phyloP scores from a whole-genome alignment of 1,140 invertebrate species.

The Parapsyche elsis region DNA sequence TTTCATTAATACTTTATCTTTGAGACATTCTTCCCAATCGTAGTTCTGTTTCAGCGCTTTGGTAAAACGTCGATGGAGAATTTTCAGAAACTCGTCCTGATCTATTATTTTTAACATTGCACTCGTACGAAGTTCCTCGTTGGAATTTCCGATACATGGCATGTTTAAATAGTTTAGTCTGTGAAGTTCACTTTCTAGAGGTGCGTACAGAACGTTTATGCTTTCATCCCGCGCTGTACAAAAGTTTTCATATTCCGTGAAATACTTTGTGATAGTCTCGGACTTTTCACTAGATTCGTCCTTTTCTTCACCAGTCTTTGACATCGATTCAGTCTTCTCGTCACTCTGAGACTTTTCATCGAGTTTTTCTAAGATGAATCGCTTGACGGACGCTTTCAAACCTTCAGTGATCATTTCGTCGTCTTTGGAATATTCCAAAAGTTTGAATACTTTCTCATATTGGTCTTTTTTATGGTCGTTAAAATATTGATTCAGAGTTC shows the following conservation, averaged over 20 bases:
- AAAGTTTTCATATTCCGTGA: background rate
- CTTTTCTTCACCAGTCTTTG: no score
- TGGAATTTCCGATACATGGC: no score
- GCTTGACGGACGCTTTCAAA: background rate
- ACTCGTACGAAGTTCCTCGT: no score
- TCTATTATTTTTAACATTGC: background rate
- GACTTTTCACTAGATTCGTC: no score
- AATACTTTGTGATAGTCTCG: background rate
- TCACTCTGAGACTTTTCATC: no score
- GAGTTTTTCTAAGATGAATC: background rate
- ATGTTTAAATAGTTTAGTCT: no score
- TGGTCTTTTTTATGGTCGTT: background rate
- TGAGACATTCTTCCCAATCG: background rate
- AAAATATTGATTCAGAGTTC: constrained; percentile 10
- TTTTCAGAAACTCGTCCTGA: background rate
- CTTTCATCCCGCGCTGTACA: background rate
- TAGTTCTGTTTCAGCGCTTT: background rate
- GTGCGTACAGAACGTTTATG: no score
- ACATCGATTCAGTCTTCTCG: no score
- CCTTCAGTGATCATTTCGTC: background rate
- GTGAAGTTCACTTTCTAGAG: no score
- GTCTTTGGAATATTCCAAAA: background rate
- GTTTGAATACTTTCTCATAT: background rate
- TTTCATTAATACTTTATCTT: background rate
- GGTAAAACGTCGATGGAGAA: background rate